These are phyloP conservation scores for Petrocephalus schoutedeni DNA, from an alignment of 2,797 vertebrate species.

Conservation along the genomic window DNA sequence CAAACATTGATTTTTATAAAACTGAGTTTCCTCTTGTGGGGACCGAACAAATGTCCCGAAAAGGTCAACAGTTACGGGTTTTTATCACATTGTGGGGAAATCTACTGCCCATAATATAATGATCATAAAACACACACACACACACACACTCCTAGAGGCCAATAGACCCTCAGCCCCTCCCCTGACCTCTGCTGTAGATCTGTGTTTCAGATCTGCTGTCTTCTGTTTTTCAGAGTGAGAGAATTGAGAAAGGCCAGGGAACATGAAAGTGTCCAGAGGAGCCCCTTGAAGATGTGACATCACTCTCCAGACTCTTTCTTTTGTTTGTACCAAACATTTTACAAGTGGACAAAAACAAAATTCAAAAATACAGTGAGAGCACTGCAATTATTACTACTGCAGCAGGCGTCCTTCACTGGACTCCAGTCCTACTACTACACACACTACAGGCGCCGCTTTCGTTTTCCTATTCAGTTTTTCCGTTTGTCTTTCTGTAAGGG, in stretches of 20 bases:
- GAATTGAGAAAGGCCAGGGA: constrained; percentile 99
- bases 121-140: background rate
- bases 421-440: constrained; percentile 57
- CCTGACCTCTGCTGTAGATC: constrained; percentile 28
- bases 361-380: constrained; percentile 57
- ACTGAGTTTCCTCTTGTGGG: background rate
- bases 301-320: constrained; percentile 86
- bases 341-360: constrained; percentile 64
- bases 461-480: constrained; percentile 61
- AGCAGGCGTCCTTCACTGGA: constrained; percentile 43
- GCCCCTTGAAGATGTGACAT: constrained; percentile 95
- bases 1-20: background rate
- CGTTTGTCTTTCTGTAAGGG: constrained; percentile 58
- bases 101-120: background rate
- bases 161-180: background rate
- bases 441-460: constrained; percentile 58
- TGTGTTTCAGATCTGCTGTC: constrained; percentile 43
- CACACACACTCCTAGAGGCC: background rate
- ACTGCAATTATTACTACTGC: constrained; percentile 59
- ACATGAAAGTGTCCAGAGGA: constrained; percentile 91
- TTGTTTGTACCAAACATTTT: constrained; percentile 96
- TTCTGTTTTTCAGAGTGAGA: constrained; percentile 93
- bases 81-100: background rate
- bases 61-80: background rate
- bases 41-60: background rate